phyloP scores from a whole-genome alignment of 2,888 invertebrate genomes.

The Tenthredo notha region DNA sequence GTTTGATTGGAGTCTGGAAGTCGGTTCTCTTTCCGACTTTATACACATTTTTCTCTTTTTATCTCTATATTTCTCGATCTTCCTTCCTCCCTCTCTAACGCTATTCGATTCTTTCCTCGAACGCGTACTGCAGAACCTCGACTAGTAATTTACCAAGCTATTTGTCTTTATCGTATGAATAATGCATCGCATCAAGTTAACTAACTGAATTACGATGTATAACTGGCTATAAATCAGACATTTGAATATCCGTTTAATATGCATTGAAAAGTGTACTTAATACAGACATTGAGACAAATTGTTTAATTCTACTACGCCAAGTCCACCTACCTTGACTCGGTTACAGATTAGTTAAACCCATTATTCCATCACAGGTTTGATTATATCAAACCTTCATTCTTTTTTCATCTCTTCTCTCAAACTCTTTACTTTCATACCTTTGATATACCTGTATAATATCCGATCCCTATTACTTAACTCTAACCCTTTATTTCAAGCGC shows the following conservation, averaged over 20 bases:
- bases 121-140: background rate
- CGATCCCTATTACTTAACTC: background rate
- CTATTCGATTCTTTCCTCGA: slow-evolving; percentile 34
- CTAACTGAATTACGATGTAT: slow-evolving; percentile 54
- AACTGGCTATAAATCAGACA: slow-evolving; percentile 52
- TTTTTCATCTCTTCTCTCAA: background rate
- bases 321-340: background rate
- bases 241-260: slow-evolving; percentile 53
- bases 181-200: slow-evolving; percentile 53
- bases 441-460: background rate
- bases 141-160: slow-evolving; percentile 55
- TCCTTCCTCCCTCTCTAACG: background rate
- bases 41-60: background rate
- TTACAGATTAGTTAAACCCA: background rate
- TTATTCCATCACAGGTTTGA: slow-evolving; percentile 9
- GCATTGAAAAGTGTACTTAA: slow-evolving; percentile 55
- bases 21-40: slow-evolving; percentile 3
- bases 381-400: background rate
- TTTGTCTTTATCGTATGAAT: slow-evolving; percentile 57
- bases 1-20: slow-evolving; percentile 53
- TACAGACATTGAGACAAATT: slow-evolving; percentile 48
- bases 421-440: background rate
- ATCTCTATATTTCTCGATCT: background rate
- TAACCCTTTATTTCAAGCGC: background rate
- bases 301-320: background rate